Evolutionary conservation across 2,797 vertebrate species (phyloP), one percentile per base, ranked within the genome.

Genomic region (Poecilia velifera): DNA sequence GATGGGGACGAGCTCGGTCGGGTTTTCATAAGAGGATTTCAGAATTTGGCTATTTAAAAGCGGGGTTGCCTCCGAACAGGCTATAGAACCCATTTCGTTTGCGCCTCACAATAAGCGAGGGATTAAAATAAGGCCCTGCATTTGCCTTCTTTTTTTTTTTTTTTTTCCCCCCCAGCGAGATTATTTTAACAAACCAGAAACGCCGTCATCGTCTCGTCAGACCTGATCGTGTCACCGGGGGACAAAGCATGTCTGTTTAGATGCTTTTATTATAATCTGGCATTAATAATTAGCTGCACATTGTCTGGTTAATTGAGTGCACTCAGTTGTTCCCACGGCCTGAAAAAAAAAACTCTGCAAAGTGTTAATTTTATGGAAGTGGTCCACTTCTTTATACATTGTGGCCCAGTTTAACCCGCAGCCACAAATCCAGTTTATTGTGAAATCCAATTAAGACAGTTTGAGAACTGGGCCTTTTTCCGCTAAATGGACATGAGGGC

Each of bases 1-100:
- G 78, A 81, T 57, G 77, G 85, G 85, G 80, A 87, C 64, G 85
- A 81, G 51, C 51, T 53, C 76, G 59, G 86, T 86, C 20, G 22
- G 88, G 87, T 91, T 90, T 93, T 93, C 88, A 92, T 91, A 88
- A 93, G 90, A 94, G 89, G 92, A 94, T 94, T 91, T 83, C 59
- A 80, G 88, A 90, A 88, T 74, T 87, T 88, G 86, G 86, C 90
- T 90, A 91, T 92, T 92, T 90, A 91, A 86, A 82, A 90, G 77
- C 77, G 13, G 55, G 49, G 89, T 86, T 89, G 76, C 86, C 82
- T 90, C 71, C 85, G 62, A 84, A 70, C 85, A 72, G 85, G 57
- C 84, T 79, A 79, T 76, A 87, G 80, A 71, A 84, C 83, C 88
- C 84, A 81, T 84, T 92, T 88, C 86, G 84, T 84, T 79, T 84